Evolutionary conservation across 1,140 invertebrate species (phyloP).

Genomic region (Lordiphosa clarofinis): DNA sequence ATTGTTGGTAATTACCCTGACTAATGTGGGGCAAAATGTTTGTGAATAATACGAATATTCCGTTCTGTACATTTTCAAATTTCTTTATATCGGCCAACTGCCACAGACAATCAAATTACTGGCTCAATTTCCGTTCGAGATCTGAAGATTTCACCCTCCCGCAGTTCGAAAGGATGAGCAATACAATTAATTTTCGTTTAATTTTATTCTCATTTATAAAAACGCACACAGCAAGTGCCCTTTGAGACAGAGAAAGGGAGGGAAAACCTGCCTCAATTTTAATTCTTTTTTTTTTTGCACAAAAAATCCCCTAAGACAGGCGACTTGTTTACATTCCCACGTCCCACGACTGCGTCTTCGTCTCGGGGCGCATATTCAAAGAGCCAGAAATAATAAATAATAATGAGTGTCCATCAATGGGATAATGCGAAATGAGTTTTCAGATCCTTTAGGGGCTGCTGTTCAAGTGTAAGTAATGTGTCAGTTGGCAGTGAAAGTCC

Average conservation of each 20-base stretch:
- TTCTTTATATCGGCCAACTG: conserved; percentile 26
- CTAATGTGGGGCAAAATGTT: conserved; percentile 69
- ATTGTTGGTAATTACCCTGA: conserved; percentile 64
- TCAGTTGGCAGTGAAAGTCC: conserved; percentile 50
- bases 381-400: conserved; percentile 59
- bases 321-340: conserved; percentile 72
- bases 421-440: conserved; percentile 74
- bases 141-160: neutral
- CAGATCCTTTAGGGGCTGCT: conserved; percentile 25
- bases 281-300: conserved; percentile 23
- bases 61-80: conserved; percentile 36
- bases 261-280: conserved; percentile 13
- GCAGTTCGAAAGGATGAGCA: conserved; percentile 34
- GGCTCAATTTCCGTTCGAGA: conserved; percentile 61
- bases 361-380: conserved; percentile 38
- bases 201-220: conserved; percentile 33
- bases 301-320: conserved; percentile 35
- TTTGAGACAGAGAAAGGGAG: neutral
- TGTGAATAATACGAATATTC: conserved; percentile 44
- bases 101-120: conserved; percentile 72
- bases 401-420: conserved; percentile 69
- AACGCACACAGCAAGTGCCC: conserved; percentile 46
- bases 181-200: conserved; percentile 75
- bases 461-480: conserved; percentile 54
- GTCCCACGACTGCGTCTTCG: conserved; percentile 23